Percentiles rank a stretch among this genome's conserved stretches.
phyloP scores from a whole-genome alignment of 2,888 invertebrate genomes.

The Yponomeuta evonymella region DNA sequence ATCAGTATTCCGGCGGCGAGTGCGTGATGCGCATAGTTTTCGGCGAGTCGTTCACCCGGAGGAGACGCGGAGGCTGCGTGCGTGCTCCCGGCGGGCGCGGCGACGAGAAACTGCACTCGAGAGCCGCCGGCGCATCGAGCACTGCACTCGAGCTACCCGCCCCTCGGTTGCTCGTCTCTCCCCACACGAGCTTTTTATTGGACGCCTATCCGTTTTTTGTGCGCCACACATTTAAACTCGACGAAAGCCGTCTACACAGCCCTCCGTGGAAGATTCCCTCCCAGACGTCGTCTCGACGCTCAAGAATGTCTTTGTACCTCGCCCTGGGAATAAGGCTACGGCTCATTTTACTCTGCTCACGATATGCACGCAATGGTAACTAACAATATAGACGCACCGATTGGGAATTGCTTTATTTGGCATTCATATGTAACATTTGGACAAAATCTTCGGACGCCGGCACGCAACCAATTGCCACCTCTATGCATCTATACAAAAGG shows the following conservation, averaged over 20 bases:
- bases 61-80: conserved; percentile 60
- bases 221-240: conserved; percentile 60
- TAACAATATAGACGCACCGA: not conserved
- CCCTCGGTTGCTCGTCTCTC: conserved; percentile 53
- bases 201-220: conserved; percentile 71
- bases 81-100: conserved; percentile 66
- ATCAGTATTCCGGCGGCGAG: conserved; percentile 32
- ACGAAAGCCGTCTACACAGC: conserved; percentile 63
- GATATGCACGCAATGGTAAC: conserved; percentile 27
- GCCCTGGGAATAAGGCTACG: conserved; percentile 23
- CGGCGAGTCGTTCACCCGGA: conserved; percentile 31
- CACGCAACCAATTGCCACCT: conserved; percentile 5
- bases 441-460: not conserved
- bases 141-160: conserved; percentile 64
- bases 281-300: conserved; percentile 41
- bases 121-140: conserved; percentile 45
- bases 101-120: conserved; percentile 59
- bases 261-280: conserved; percentile 62
- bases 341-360: conserved; percentile 39
- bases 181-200: conserved; percentile 71
- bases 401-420: not conserved
- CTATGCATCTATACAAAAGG: not conserved
- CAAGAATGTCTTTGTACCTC: conserved; percentile 63
- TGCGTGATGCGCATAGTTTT: conserved; percentile 38
- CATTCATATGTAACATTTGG: not conserved